Evolutionary conservation across 2,888 invertebrate genomes (phyloP), one percentile per base, ranked within the genome.

Genomic region (Dascillus cervinus): DNA sequence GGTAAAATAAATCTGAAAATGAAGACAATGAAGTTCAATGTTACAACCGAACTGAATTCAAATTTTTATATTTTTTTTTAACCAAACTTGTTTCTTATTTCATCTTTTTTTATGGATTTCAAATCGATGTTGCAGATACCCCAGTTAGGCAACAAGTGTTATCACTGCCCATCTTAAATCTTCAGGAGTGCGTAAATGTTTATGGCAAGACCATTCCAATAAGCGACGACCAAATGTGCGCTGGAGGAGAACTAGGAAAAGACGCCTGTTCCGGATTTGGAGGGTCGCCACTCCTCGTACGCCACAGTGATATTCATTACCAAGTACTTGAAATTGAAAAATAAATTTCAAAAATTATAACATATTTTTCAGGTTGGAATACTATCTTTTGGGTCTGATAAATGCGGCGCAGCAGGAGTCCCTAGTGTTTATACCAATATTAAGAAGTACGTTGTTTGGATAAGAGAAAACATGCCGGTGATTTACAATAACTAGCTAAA

Each of bases 251-350:
- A 44, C 69, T 69, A 42, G 79, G 79, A 9, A 75, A 73, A 42
- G 85, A 85, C 54, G 85, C 84, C 0, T 86, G 86, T 44, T 77
- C 82, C 5, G 85, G 85, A 3, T 86, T 83, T 49, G 85, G 82
- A 2, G 86, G 86, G 3, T 81, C 84, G 1, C 85, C 86, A 0
- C 61, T 86, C 3, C 57, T 85, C 29, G 61, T 78, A 2, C 69
- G 67, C 37, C 72, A 77, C 44, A 73, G 75, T 40, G 75, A 75
- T 12, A 71, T 71, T 20, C 73, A 72, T 57, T 72, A 75, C 30
- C 79, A 83, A 72, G 83, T 82, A 53, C 48, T 31, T 17, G 17
- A 4, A 6, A 17, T 17, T 17, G 17, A 17, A 17, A 17, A 6
- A 8, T 17, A 17, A 17, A 8, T 17, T 17, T 4, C 4, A 17